Evolutionary conservation across 2,797 vertebrate species (phyloP).

Genomic region (Simalia tracyae): DNA sequence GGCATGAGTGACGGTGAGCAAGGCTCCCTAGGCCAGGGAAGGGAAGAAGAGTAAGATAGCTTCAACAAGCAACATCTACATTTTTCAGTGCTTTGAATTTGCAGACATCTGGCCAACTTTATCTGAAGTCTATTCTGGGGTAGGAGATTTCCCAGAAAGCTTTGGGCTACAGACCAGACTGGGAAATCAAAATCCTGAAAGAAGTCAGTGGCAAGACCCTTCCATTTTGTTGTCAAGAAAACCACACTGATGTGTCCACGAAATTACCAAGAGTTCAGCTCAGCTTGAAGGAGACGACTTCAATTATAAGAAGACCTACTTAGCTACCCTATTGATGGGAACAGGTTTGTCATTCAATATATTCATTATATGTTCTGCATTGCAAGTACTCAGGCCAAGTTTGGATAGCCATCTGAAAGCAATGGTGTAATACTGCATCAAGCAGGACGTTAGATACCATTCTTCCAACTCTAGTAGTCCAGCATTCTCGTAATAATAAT

Average conservation of each 20-base stretch:
- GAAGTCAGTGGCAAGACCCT: neutral
- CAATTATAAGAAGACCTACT: neutral
- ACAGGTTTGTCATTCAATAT: neutral
- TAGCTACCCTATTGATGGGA: neutral
- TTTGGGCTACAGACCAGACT: neutral
- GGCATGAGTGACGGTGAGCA: neutral
- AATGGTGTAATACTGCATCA: neutral
- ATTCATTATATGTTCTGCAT: neutral
- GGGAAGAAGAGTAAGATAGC: neutral
- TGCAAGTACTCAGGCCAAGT: neutral
- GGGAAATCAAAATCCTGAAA: neutral
- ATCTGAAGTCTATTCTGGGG: neutral
- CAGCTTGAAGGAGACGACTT: neutral
- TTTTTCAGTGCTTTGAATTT: neutral
- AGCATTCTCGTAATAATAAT: neutral
- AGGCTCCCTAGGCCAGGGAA: neutral
- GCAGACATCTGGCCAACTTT: neutral
- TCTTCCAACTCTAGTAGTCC: neutral
- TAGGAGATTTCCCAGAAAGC: neutral
- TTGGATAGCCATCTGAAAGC: neutral
- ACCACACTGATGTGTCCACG: neutral
- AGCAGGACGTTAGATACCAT: neutral
- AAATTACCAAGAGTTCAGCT: neutral
- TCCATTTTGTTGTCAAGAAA: neutral
- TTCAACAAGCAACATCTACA: neutral